Evolutionary conservation across 2,888 invertebrate species (phyloP).

Genomic region (Machimus atricapillus): DNA sequence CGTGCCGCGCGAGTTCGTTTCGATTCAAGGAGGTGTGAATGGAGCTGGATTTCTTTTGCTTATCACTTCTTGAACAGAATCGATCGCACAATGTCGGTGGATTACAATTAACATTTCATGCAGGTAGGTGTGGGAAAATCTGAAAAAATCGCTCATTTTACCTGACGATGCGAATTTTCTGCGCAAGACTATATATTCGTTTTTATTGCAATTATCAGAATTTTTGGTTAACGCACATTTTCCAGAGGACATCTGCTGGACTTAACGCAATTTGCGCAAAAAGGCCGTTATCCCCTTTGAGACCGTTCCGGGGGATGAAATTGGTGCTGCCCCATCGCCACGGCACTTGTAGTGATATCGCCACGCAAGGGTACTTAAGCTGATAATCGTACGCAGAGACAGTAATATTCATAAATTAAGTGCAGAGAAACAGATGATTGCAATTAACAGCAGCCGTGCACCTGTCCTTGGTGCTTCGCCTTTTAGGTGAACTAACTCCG

Average conservation of each 20-base stretch:
- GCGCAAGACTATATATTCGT: background rate
- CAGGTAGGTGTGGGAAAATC: conserved; percentile 23
- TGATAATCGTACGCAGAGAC: conserved; percentile 8
- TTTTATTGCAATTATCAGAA: background rate
- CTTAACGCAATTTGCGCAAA: background rate
- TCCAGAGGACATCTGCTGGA: background rate
- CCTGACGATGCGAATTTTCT: background rate
- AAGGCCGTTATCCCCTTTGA: background rate
- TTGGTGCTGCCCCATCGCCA: background rate
- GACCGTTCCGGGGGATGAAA: background rate
- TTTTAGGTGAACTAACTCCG: background rate
- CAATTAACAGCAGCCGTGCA: conserved; percentile 12
- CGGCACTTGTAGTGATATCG: background rate
- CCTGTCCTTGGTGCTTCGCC: background rate
- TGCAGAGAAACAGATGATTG: conserved; percentile 23
- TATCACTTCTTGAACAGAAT: background rate
- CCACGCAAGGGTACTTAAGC: background rate
- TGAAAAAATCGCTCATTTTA: background rate
- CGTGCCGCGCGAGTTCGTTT: background rate
- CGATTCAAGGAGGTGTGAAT: background rate
- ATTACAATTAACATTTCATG: conserved; percentile 15
- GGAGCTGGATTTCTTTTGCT: conserved; percentile 1
- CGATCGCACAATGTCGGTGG: conserved; percentile 13
- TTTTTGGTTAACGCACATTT: background rate
- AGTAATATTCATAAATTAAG: conserved; percentile 36